Conservation (phyloP, 1,140 invertebrate genomes). For the Hylaeus anthracinus region DNA sequence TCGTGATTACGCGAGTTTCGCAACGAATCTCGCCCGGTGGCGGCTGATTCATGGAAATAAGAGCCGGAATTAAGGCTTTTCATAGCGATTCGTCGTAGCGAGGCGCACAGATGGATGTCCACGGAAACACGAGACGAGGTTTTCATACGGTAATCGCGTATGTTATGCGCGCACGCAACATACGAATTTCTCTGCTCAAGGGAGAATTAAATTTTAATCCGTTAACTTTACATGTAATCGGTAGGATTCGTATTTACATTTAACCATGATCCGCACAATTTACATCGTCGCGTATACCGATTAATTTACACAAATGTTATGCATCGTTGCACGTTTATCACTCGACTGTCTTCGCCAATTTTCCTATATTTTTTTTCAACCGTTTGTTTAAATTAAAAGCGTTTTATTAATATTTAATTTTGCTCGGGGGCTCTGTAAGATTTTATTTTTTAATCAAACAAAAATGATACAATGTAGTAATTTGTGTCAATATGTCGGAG, state of each 20-base stretch:
- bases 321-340: too few relatives aligned
- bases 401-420: too few relatives aligned
- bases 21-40: background rate
- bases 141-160: background rate
- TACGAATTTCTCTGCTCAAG: background rate
- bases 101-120: background rate
- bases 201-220: constrained; percentile 18
- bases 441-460: too few relatives aligned
- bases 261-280: background rate
- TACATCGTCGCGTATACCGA: background rate
- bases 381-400: too few relatives aligned
- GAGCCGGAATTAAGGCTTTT: constrained; percentile 13
- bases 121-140: background rate
- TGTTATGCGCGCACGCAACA: background rate
- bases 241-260: background rate
- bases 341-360: too few relatives aligned
- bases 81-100: background rate
- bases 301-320: background rate
- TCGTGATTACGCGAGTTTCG: background rate
- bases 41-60: background rate
- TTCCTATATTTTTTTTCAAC: too few relatives aligned
- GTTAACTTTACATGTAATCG: background rate
- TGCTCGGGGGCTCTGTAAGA: too few relatives aligned
- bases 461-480: too few relatives aligned
- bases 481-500: too few relatives aligned